These are phyloP conservation scores for Sebastes diploproa DNA, from an alignment of 2,797 vertebrate species.

Conservation along the genomic window DNA sequence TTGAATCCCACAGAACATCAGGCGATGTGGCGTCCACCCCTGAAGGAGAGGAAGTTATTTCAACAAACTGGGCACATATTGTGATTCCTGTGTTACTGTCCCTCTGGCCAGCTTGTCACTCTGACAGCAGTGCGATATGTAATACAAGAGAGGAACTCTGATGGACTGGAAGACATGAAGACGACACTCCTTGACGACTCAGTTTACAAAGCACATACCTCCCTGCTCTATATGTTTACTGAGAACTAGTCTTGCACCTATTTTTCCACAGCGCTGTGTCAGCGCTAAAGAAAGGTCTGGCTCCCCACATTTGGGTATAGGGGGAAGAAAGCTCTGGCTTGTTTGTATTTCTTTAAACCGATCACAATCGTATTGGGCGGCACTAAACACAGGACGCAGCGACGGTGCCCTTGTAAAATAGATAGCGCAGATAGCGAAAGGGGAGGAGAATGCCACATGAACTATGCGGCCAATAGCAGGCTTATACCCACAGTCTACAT, in stretches of 20 bases:
- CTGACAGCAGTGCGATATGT: slow-evolving; percentile 8
- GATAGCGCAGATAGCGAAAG: background rate
- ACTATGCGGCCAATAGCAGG: too few relatives aligned
- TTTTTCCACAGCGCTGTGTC: background rate
- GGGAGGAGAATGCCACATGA: background rate
- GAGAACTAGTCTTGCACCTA: background rate
- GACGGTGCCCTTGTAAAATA: background rate
- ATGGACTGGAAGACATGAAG: slow-evolving; percentile 33
- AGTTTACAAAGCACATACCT: background rate
- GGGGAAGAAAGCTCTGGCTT: background rate
- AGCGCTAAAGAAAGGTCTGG: background rate
- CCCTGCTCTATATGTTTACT: background rate
- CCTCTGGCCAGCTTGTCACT: slow-evolving; percentile 20
- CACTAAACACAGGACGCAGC: too few relatives aligned
- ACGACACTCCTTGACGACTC: slow-evolving; percentile 24
- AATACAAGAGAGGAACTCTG: slow-evolving; percentile 38
- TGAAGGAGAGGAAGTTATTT: slow-evolving; percentile 56
- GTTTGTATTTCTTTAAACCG: background rate
- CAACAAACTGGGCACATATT: slow-evolving; percentile 46
- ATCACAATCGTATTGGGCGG: background rate
- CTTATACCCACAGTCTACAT: too few relatives aligned
- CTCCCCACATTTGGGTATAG: background rate
- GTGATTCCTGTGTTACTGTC: slow-evolving; percentile 39
- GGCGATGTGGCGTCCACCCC: slow-evolving; percentile 44
- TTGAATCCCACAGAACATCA: slow-evolving; percentile 70